Percentiles rank a stretch among this genome's conserved stretches.
These are phyloP conservation scores for Drosophila lowei DNA, from an alignment of 1,140 invertebrate species.

Conservation along the genomic window DNA sequence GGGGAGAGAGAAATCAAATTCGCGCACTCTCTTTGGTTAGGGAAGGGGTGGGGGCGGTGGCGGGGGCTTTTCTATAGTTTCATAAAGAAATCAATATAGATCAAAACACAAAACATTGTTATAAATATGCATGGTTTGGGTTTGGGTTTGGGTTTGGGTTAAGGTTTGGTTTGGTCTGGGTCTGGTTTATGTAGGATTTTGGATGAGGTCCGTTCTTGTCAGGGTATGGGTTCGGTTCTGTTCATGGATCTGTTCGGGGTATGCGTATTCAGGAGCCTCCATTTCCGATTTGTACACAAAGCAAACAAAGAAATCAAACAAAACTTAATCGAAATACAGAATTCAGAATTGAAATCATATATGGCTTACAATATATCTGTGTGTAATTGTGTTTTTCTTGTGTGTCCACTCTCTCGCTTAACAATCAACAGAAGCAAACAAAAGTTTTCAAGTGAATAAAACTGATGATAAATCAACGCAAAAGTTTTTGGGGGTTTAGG, in stretches of 20 bases:
- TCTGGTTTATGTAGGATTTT: conserved; percentile 3
- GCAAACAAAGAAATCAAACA: conserved; percentile 73
- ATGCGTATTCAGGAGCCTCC: conserved; percentile 38
- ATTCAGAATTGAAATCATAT: conserved; percentile 36
- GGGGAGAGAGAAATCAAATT: conserved; percentile 22
- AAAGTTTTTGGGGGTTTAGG: conserved; percentile 23
- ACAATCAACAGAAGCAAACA: conserved; percentile 26
- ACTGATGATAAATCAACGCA: conserved; percentile 22
- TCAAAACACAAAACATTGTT: conserved; percentile 31
- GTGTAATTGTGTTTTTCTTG: conserved; percentile 10
- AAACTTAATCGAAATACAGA: conserved; percentile 40
- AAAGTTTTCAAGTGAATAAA: conserved; percentile 9
- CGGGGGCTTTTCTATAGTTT: conserved; percentile 2
- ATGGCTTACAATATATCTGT: conserved; percentile 21
- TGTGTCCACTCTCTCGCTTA: conserved; percentile 18
- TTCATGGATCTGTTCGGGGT: neutral
- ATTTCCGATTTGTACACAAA: conserved; percentile 38
- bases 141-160: conserved; percentile 5
- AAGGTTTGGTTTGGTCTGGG: conserved; percentile 18
- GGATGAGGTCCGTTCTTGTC: too few species aligned
- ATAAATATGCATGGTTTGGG: conserved; percentile 49
- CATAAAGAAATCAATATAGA: conserved; percentile 16
- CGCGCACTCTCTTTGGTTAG: neutral
- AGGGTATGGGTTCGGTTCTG: too few species aligned
- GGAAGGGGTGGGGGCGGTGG: neutral